phyloP scores from a whole-genome alignment of 92 coral and sea anemone genomes.

The Hydrozoanthus gracilis region DNA sequence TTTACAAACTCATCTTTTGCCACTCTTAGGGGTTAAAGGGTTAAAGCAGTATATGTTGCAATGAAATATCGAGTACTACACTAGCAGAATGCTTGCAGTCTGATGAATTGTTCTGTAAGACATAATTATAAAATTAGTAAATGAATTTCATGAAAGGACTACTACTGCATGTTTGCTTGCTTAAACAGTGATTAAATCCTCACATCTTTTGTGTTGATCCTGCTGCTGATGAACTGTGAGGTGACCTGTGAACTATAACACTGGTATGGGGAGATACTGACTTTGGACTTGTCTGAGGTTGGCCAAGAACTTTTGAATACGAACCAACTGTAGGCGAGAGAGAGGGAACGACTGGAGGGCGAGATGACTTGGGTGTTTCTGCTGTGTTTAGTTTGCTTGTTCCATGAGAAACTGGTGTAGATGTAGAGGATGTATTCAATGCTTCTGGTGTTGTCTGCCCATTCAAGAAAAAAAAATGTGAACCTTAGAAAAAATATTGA shows the following conservation, averaged over 20 bases:
- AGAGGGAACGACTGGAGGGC: background rate
- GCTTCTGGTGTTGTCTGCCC: background rate
- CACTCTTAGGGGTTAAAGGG: no score
- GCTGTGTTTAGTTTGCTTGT: slow-evolving; percentile 30
- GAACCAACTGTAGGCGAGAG: slow-evolving; percentile 3
- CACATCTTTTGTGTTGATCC: slow-evolving; percentile 34
- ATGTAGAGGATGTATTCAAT: background rate
- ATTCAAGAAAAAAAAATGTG: background rate
- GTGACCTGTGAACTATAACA: slow-evolving; percentile 33
- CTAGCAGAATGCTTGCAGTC: no score
- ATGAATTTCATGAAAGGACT: background rate
- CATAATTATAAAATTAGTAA: background rate
- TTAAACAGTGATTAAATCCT: background rate
- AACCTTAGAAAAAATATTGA: no score
- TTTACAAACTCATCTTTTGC: no score
- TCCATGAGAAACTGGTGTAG: background rate
- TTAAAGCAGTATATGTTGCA: no score
- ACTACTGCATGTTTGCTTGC: background rate
- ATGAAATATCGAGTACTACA: no score
- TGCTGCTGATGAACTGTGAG: background rate
- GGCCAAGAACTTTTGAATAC: slow-evolving; percentile 1
- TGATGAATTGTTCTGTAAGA: no score
- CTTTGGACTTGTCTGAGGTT: slow-evolving; percentile 30
- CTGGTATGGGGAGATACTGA: slow-evolving; percentile 27
- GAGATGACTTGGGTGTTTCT: slow-evolving; percentile 24